Conservation (phyloP, 2,888 invertebrate species). For the Ischnus inquisitorius region DNA sequence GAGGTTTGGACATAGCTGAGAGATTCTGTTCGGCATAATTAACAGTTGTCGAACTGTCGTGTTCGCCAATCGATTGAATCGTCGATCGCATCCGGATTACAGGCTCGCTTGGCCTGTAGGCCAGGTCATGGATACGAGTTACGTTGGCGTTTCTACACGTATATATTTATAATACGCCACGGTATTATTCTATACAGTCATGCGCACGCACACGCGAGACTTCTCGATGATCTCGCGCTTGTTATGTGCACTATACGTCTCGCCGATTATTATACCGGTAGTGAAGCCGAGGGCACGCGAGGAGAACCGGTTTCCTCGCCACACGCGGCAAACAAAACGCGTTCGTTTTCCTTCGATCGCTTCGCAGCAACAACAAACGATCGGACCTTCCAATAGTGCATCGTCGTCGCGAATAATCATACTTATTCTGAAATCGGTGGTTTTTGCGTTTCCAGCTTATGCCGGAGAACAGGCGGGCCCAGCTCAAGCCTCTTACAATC, state of each 20-base stretch:
- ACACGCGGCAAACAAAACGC: conserved; percentile 38
- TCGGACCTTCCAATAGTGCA: conserved; percentile 40
- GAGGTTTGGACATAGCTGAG: neutral
- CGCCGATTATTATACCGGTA: conserved; percentile 57
- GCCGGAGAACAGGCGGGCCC: conserved; percentile 69
- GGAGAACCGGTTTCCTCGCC: conserved; percentile 73
- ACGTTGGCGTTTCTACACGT: conserved; percentile 44
- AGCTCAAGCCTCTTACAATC: conserved; percentile 69
- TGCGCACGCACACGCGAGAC: neutral
- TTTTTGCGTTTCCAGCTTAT: conserved; percentile 71
- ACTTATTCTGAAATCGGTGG: conserved; percentile 3
- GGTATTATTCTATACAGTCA: conserved; percentile 44
- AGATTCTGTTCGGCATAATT: conserved; percentile 13
- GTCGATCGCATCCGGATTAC: conserved; percentile 27
- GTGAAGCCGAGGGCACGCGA: conserved; percentile 68
- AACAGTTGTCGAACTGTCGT: conserved; percentile 15
- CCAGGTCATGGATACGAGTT: conserved; percentile 42
- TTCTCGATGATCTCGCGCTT: conserved; percentile 58
- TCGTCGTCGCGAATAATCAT: conserved; percentile 7
- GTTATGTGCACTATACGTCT: conserved; percentile 42
- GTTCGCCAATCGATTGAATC: conserved; percentile 35
- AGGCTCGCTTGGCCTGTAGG: conserved; percentile 1
- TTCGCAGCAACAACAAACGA: conserved; percentile 46
- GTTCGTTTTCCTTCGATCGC: conserved; percentile 42
- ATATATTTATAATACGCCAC: conserved; percentile 46